These are phyloP conservation scores for Psittacula cyanocephala DNA, from an alignment of 2,113 vertebrate genomes.

Conservation along the genomic window DNA sequence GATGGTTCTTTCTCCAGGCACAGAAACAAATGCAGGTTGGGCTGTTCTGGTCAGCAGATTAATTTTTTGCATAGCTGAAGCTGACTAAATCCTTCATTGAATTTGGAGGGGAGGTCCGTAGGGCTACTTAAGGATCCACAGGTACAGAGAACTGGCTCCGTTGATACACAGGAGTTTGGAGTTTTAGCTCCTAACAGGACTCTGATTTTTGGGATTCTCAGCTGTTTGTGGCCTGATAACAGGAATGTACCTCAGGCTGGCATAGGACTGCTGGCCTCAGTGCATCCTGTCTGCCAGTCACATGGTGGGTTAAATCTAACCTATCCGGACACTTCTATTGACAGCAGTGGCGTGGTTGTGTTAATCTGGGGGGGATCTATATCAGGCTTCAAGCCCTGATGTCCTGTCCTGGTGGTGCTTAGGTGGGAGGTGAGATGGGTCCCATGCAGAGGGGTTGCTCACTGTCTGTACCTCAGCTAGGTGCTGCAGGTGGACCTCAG, in stretches of 20 bases:
- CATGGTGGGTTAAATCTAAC: background rate
- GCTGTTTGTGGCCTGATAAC: background rate
- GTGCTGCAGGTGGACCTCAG: background rate
- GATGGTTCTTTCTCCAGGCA: background rate
- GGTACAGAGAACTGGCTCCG: background rate
- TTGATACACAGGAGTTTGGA: background rate
- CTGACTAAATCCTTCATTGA: background rate
- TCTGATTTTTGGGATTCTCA: background rate
- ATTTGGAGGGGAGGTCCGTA: background rate
- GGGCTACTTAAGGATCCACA: background rate
- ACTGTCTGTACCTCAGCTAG: background rate
- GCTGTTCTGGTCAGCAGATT: background rate
- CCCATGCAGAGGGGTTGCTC: fast-evolving
- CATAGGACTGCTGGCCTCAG: fast-evolving
- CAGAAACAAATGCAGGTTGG: background rate
- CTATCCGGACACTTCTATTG: background rate
- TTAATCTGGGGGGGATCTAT: background rate
- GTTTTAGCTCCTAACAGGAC: background rate
- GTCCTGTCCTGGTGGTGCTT: background rate
- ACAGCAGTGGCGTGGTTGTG: fast-evolving
- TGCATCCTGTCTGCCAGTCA: background rate
- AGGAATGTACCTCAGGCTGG: background rate
- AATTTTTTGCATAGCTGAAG: background rate
- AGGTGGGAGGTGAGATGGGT: background rate
- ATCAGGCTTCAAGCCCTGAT: background rate